These are phyloP conservation scores for Pangasius mekongensis DNA, from an alignment of 2,797 vertebrate species.

Conservation along the genomic window DNA sequence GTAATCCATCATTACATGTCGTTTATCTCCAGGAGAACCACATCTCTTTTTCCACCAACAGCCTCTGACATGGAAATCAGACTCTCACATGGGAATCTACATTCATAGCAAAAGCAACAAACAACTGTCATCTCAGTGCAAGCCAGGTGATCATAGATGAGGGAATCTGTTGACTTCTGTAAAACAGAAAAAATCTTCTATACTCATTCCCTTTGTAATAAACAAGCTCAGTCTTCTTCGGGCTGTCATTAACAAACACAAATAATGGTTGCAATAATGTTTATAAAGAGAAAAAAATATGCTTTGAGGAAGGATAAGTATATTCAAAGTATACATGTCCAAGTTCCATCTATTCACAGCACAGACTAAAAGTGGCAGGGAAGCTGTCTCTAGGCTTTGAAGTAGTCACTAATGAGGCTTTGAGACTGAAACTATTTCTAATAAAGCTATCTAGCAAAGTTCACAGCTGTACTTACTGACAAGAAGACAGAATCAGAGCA, in stretches of 20 bases:
- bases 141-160: conserved; percentile 26
- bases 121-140: conserved; percentile 9
- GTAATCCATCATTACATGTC: neutral
- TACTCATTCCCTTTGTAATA: conserved; percentile 6
- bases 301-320: neutral
- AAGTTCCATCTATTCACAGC: neutral
- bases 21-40: neutral
- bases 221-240: neutral
- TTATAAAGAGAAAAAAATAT: neutral
- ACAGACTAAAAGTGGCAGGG: neutral
- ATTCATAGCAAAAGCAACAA: conserved; percentile 18
- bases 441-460: conserved; percentile 4
- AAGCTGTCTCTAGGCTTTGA: conserved; percentile 19
- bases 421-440: conserved; percentile 20
- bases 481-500: conserved; percentile 5
- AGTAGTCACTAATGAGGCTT: conserved; percentile 28
- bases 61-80: conserved; percentile 24
- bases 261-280: conserved; percentile 6
- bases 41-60: neutral
- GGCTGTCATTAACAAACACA: neutral
- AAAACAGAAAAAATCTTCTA: neutral
- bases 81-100: neutral
- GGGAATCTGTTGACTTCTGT: conserved; percentile 3
- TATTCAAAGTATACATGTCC: neutral
- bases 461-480: conserved; percentile 27